phyloP scores from a whole-genome alignment of 2,888 invertebrate species.

The Drosophila longiperda region DNA sequence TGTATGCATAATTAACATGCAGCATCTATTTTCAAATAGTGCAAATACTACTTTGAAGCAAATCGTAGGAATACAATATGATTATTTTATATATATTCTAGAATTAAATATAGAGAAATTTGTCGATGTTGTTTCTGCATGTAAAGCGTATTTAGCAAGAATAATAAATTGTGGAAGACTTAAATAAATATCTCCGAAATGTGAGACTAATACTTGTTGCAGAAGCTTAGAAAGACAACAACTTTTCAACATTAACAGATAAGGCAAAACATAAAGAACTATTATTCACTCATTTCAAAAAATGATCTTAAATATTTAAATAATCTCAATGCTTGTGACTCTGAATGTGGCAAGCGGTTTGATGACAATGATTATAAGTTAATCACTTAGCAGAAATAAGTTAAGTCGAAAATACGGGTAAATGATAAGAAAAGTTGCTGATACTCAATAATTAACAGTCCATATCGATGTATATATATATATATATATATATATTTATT shows the following conservation, averaged over 20 bases:
- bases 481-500: neutral
- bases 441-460: neutral
- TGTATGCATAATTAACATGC: constrained; percentile 20
- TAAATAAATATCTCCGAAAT: neutral
- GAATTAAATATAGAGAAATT: neutral
- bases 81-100: neutral
- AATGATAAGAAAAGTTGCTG: constrained; percentile 19
- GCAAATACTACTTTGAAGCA: constrained; percentile 28
- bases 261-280: neutral
- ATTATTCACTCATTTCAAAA: too few species aligned
- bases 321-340: neutral
- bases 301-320: neutral
- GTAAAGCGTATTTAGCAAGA: neutral
- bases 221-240: neutral
- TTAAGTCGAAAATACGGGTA: neutral
- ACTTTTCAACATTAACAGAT: constrained; percentile 3
- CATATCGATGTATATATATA: neutral
- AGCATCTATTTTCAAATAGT: constrained; percentile 44
- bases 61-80: neutral
- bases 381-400: constrained; percentile 22
- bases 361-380: constrained; percentile 8
- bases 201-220: too few species aligned
- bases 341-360: neutral
- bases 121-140: neutral
- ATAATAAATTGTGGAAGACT: neutral